phyloP scores from a whole-genome alignment of 2,888 invertebrate genomes.

The Leucophenga maculata region DNA sequence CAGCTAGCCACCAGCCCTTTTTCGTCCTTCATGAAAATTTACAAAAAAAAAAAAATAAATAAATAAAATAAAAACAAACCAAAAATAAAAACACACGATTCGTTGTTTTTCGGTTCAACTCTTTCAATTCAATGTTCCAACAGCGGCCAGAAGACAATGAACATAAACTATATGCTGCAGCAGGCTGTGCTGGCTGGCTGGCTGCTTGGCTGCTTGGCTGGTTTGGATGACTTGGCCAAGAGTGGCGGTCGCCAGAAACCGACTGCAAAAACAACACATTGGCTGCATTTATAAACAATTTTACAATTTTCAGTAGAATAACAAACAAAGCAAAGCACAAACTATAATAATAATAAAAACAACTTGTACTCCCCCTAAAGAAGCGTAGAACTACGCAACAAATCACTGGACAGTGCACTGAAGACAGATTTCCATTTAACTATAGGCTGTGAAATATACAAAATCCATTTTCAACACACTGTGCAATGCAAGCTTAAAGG shows the following conservation, averaged over 20 bases:
- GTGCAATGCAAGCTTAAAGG: background rate
- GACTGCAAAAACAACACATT: background rate
- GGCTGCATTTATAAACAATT: constrained; percentile 29
- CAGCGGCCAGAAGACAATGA: no score
- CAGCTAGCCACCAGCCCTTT: background rate
- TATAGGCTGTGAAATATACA: no score
- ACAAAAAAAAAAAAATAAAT: no score
- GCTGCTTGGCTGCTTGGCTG: no score
- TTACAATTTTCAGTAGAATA: constrained; percentile 47
- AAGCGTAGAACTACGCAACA: constrained; percentile 17
- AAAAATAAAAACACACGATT: constrained; percentile 6
- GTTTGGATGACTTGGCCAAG: no score
- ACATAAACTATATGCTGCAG: no score
- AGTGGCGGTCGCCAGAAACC: background rate
- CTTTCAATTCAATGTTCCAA: no score
- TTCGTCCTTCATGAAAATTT: background rate
- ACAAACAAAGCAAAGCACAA: constrained; percentile 50
- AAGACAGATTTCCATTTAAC: no score
- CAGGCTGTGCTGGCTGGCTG: no score
- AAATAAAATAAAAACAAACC: background rate
- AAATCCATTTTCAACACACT: no score
- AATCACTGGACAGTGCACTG: no score
- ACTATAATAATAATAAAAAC: constrained; percentile 39
- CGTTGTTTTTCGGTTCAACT: background rate
- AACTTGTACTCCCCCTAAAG: constrained; percentile 36